Percentiles rank a stretch among this genome's conserved stretches.
Evolutionary conservation across 2,113 vertebrate species (phyloP).

Genomic region (Chelonoidis abingdonii): DNA sequence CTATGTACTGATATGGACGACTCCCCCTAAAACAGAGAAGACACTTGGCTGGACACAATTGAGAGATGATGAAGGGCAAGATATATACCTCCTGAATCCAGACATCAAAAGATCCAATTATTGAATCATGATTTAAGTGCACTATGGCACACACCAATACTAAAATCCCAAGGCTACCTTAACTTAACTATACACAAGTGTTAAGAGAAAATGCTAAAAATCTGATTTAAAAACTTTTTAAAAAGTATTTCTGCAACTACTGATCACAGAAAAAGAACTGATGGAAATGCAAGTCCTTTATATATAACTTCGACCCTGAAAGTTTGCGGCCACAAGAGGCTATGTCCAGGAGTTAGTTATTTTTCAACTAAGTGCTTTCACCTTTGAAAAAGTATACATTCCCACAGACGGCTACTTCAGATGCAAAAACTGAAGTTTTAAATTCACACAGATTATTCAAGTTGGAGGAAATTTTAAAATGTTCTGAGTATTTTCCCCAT

Average conservation of each 20-base stretch:
- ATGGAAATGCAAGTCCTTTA: neutral
- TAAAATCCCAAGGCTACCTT: neutral
- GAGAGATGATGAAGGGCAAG: no score
- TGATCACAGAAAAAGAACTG: no score
- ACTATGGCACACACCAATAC: neutral
- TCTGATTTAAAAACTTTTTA: neutral
- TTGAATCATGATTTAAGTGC: neutral
- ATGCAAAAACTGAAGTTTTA: neutral
- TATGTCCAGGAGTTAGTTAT: neutral
- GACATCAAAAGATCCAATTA: neutral
- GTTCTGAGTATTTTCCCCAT: fast-evolving
- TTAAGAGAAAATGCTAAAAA: neutral
- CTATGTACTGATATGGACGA: no score
- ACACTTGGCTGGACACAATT: no score
- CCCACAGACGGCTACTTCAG: neutral
- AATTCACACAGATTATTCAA: neutral
- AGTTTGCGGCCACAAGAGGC: neutral
- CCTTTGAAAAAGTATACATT: neutral
- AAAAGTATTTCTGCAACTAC: neutral
- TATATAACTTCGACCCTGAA: neutral
- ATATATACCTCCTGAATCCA: neutral
- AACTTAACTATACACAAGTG: neutral
- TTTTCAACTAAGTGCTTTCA: neutral
- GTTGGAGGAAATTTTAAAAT: neutral
- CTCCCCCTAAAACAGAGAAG: no score